Base-by-base conservation (phyloP, 2,113 vertebrate genomes). In the Myodes glareolus region DNA sequence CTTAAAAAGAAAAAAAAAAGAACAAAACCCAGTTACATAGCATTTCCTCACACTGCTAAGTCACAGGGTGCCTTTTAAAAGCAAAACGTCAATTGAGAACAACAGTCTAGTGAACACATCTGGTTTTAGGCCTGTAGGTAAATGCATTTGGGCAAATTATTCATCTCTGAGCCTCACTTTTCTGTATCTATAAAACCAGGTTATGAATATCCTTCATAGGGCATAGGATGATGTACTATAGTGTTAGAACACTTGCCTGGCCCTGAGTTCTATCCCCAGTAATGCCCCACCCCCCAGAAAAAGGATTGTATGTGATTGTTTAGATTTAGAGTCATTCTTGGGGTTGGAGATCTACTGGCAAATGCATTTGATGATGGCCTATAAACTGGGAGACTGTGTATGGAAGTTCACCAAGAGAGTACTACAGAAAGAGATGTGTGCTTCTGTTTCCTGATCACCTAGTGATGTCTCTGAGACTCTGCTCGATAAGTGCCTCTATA, bases 401-500 rank as follows among this genome's bases (percentile, higher is more conserved):
- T 50, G 78, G 47, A 89, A 29, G n/a, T 65, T 88, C 75, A 39
- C 42, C 67, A 11, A 39, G 78, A 81, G 45, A 92, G 42, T 86
- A 75, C 80, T 82, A 55, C 5, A 82, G 75, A 39, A 95, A 36
- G 0, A 92, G 19, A 33, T 75, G 3, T 58, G 63, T 92, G 12
- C 70, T 92, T 93, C 80, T 96, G 94, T 98, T 65, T 98, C 58
- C 70, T 96, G 81, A 97, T 73, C 5, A 55, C 68, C 45, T 95
- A 99, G 99, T 88, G 99, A 99, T 21, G 98, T 99, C 90, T 99
- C 99, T 0, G 99, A 99, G 77, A 98, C 98, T 0, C 97, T 99
- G 97, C 99, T 99, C 0, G 99, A 99, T 90, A 99, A 99, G 97
- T 99, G 99, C 98, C 98, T 99, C 96, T 99, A 99, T 98, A 99